Evolutionary conservation across 53 echinoderm and acorn worm species (phyloP), one percentile per base, ranked within the genome.

Genomic region (Antedon mediterranea): DNA sequence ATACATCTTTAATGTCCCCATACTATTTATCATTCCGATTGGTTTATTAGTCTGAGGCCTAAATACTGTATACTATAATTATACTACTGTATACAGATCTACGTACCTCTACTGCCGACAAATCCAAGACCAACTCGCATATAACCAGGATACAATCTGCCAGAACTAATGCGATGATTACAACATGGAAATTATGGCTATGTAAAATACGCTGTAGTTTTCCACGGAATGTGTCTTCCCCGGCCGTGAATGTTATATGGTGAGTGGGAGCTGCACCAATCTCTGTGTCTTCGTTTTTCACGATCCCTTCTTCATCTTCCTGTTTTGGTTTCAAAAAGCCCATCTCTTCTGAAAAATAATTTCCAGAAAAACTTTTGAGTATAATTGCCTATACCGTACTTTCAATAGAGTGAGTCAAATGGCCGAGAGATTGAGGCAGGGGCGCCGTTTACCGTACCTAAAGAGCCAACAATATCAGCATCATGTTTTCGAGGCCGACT

Each of bases 71-170:
- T n/a, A n/a, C n/a, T n/a, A n/a, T n/a, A n/a, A n/a, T n/a, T n/a
- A n/a, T n/a, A n/a, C n/a, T n/a, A n/a, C n/a, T n/a, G n/a, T n/a
- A n/a, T n/a, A n/a, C n/a, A n/a, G 37, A 37, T 37, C 37, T 37
- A 11, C 37, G 37, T 74, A 91, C 94, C 71, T 75, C 73, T 41
- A 89, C 71, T 4, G 87, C 90, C 43, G 88, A 80, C 31, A 85
- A 85, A 76, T 98, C 98, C 7, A 98, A 73, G 28, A 98, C 84
- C 57, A 98, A 82, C 74, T 97, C 97, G 0, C 85, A 85, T 28
- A 98, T 75, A 32, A 98, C 98, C 43, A 98, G 78, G 34, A 92
- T 57, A 41, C 92, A 92, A 81, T 98, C 98, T 30, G 92, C 4
- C 8, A 98, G 43, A 42, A 98, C 92, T 57, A 98, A 77, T 23